Evolutionary conservation across 23 tunicate species (phyloP), one percentile per base, ranked within the genome.

Genomic region (Botrylloides violaceus): DNA sequence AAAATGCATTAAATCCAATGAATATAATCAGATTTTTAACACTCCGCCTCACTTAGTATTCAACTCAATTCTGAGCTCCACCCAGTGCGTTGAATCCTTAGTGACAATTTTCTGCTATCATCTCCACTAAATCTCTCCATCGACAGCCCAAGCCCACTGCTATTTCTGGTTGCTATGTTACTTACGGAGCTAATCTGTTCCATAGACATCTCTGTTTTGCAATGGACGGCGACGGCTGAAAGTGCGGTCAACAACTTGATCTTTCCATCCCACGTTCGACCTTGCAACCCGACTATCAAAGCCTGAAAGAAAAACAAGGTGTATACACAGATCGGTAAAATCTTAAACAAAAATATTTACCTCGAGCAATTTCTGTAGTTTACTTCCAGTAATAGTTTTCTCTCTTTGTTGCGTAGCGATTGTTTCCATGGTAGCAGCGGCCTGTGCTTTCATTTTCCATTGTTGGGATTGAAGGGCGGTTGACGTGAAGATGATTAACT

Each of bases 391-490:
- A 5, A 79, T 61, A 1, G 94, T 58, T 21, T 68, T 77, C 2
- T 83, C 61, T 50, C 76, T 65, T 36, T 87, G 96, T 60, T 77
- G 80, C 80, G 62, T 78, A 55, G 82, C 82, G 36, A 88, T 65
- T 72, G 77, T 32, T 23, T 86, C 73, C 72, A 88, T 66, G 25
- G 88, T 63, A 32, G 70, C 70, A 3, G 96, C 96, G 2, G 96
- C 96, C 66, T 88, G 96, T 0, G 82, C 73, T 70, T 88, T 88
- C 32, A 86, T 37, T 59, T 56, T 65, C 96, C 96, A 88, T 12
- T 80, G 72, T 1, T 55, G 57, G 24, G 96, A 88, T 38, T 58
- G 72, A 28, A 88, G 48, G n/a, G 83, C 74, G 32, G 7, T 26
- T 1, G 79, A 76, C 15, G 83, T 68, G 34, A 88, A 34, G 2